Evolutionary conservation across 2,888 invertebrate genomes (phyloP).

Genomic region (Notodonta dromedarius): DNA sequence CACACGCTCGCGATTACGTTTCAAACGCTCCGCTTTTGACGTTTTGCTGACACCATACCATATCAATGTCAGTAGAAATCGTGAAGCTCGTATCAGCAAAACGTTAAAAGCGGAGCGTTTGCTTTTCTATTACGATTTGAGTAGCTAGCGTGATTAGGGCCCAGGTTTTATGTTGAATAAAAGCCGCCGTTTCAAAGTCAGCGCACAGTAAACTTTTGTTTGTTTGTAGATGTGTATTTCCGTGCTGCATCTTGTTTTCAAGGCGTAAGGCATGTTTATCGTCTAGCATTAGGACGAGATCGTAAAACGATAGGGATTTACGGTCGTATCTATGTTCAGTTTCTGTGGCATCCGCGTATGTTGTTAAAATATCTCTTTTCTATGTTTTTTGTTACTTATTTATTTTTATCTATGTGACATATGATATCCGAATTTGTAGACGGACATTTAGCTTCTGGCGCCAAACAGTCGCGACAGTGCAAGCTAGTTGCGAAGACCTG

Average conservation of each 20-base stretch:
- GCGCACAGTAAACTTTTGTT: slow-evolving; percentile 49
- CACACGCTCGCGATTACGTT: no score
- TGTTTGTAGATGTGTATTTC: slow-evolving; percentile 68
- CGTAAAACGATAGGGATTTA: slow-evolving; percentile 69
- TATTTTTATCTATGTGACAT: no score
- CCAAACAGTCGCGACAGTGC: slow-evolving; percentile 61
- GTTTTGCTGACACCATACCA: no score
- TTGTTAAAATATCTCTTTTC: slow-evolving; percentile 11
- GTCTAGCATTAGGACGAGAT: slow-evolving; percentile 60
- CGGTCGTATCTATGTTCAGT: slow-evolving; percentile 57
- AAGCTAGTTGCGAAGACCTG: slow-evolving; percentile 58
- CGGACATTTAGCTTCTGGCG: slow-evolving; percentile 39
- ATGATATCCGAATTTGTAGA: no score
- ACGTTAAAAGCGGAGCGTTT: no score
- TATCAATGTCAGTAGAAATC: no score
- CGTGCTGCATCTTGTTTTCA: slow-evolving; percentile 63
- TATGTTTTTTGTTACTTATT: no score
- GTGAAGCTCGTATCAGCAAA: no score
- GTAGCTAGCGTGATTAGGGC: no score
- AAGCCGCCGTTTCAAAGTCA: slow-evolving; percentile 34
- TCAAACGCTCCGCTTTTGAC: no score
- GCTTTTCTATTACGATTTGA: no score
- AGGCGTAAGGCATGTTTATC: slow-evolving; percentile 69
- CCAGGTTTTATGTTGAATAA: slow-evolving; percentile 30
- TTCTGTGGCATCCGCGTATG: slow-evolving; percentile 42